Base-by-base conservation (phyloP, 2,797 vertebrate species). In the Sebastes paucispinis region DNA sequence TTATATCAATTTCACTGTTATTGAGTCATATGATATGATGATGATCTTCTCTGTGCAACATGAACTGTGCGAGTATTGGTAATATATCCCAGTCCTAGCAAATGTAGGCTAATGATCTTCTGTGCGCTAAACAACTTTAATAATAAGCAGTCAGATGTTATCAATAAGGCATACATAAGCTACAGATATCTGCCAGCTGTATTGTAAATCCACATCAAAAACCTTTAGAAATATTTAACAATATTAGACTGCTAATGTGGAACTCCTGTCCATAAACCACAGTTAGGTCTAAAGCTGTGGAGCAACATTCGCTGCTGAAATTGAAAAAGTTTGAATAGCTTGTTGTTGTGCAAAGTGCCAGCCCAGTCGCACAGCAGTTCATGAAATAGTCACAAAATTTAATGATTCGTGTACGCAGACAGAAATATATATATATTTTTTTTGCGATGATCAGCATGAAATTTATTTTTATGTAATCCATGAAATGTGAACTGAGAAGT, bases 1-100 rank as follows among this genome's bases (percentile, higher is more conserved):
- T 68, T 47, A 18, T 29, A 81, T 85, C 32, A 72, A 47, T 86
- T 80, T 43, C 12, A 77, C 74, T 52, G 67, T 71, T 27, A 31
- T 65, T 83, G 83, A 91, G 55, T 91, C 82, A 85, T 77, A 31
- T 60, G 62, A 67, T 67, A 2, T 31, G 47, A 36, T 57, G 31
- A 71, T 59, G 31, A 73, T 64, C 47, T 60, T 43, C 11, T 65
- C 39, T 39, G 24, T 75, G 20, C 58, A 29, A 32, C 22, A 34
- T 27, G 6, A 69, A 50, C 57, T 65, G 25, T 57, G 43, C 50
- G 31, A 34, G 55, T 6, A 27, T n/a, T n/a, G 14, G 13, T 52
- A n/a, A 57, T 9, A 29, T 32, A 13, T 2, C 6, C 16, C 5
- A 36, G 24, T 55, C 3, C 59, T 25, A 43, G 1, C 47, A 62